These are phyloP conservation scores for Lates japonicus DNA, from an alignment of 2,797 vertebrate genomes.

Conservation along the genomic window DNA sequence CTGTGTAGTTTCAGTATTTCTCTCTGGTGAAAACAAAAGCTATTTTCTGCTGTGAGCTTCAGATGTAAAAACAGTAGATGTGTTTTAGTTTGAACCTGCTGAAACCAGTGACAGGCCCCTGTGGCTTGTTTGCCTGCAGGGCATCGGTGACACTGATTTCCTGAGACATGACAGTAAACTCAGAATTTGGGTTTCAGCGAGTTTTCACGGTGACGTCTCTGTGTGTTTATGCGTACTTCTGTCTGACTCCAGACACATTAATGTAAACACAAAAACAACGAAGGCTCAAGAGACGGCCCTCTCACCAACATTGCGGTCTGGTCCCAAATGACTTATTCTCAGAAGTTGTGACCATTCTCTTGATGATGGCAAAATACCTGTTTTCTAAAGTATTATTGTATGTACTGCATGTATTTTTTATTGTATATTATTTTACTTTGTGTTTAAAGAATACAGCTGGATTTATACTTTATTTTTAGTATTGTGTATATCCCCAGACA, in stretches of 20 bases:
- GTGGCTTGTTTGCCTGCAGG: slow-evolving; percentile 37
- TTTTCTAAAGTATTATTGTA: not conserved
- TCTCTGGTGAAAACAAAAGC: not conserved
- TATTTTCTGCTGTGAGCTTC: slow-evolving; percentile 17
- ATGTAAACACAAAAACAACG: slow-evolving; percentile 36
- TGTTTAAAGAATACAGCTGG: not conserved
- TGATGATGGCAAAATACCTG: not conserved
- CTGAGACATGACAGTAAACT: slow-evolving; percentile 37
- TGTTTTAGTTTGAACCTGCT: slow-evolving; percentile 47
- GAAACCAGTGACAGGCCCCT: slow-evolving; percentile 29
- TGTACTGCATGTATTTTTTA: not conserved
- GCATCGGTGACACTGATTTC: slow-evolving; percentile 42
- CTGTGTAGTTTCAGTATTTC: slow-evolving; percentile 31
- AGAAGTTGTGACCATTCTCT: not conserved
- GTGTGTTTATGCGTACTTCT: slow-evolving; percentile 22
- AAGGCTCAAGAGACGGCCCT: not conserved
- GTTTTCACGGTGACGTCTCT: slow-evolving; percentile 41
- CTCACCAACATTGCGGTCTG: not conserved
- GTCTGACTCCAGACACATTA: slow-evolving; percentile 17
- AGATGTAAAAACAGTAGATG: slow-evolving; percentile 26
- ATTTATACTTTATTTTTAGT: not conserved
- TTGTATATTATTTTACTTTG: not conserved
- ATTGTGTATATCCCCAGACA: too few relatives aligned
- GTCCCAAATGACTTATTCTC: slow-evolving; percentile 8
- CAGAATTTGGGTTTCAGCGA: slow-evolving; percentile 27